Evolutionary conservation across 1,140 invertebrate genomes (phyloP).

Genomic region (Rhizoglyphus robini): DNA sequence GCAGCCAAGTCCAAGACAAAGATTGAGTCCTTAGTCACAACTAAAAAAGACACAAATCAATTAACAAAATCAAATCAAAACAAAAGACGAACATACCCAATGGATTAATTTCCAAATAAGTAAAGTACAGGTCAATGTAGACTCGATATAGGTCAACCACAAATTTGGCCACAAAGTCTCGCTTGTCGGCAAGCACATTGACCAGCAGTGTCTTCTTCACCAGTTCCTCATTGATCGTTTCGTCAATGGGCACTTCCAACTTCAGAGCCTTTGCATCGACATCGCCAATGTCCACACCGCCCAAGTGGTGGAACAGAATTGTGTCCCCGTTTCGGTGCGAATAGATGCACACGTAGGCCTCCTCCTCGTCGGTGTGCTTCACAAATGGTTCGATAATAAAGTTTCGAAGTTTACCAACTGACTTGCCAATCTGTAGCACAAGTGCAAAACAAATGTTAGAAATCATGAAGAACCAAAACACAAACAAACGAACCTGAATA

Average conservation of each 20-base stretch:
- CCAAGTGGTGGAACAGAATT: conserved; percentile 93
- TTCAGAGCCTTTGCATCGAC: conserved; percentile 71
- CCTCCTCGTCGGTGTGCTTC: conserved; percentile 75
- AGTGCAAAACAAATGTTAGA: neutral
- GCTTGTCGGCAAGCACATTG: conserved; percentile 49
- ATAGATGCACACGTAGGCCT: conserved; percentile 95
- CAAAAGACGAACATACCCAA: conserved; percentile 41
- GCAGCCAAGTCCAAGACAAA: conserved; percentile 92
- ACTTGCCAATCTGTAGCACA: conserved; percentile 52
- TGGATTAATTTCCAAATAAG: conserved; percentile 98
- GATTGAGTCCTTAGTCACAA: conserved; percentile 65
- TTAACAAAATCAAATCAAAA: neutral
- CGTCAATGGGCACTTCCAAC: conserved; percentile 51
- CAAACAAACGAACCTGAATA: conserved; percentile 45
- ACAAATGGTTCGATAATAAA: conserved; percentile 98
- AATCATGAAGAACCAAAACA: neutral
- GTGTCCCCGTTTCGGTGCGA: conserved; percentile 81
- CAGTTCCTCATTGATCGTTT: conserved; percentile 37
- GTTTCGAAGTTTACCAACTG: conserved; percentile 68
- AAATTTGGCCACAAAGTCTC: conserved; percentile 64
- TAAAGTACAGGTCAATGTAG: conserved; percentile 89
- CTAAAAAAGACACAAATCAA: conserved; percentile 35
- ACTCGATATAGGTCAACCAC: conserved; percentile 69
- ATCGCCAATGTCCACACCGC: conserved; percentile 96
- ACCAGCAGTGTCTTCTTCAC: conserved; percentile 49